A percentile compares a stretch with the other conserved stretches of the same genome.
Evolutionary conservation across 2,888 invertebrate genomes (phyloP).

Genomic region (Agrilus mali): DNA sequence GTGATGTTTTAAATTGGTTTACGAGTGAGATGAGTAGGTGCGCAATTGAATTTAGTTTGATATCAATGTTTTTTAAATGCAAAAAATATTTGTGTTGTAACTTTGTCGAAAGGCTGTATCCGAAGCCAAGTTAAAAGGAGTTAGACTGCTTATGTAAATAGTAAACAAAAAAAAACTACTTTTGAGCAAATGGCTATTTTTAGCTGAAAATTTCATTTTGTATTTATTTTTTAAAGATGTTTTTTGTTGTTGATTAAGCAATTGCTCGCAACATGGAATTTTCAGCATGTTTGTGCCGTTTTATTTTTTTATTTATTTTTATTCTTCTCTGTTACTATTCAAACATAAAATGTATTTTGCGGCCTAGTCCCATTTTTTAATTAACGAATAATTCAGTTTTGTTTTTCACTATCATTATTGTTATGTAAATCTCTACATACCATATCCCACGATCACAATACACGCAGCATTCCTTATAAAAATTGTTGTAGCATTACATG

Average conservation of each 20-base stretch:
- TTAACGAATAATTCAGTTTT: no score
- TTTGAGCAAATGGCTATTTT: constrained; percentile 8
- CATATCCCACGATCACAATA: no score
- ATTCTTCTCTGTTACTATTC: neutral
- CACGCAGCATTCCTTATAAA: no score
- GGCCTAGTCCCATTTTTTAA: no score
- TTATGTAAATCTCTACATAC: no score
- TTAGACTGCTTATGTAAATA: constrained; percentile 19
- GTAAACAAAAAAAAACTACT: constrained; percentile 12
- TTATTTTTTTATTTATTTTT: constrained; percentile 16
- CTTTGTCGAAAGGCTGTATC: constrained; percentile 5
- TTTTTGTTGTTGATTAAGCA: no score
- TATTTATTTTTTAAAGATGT: neutral
- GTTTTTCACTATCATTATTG: no score
- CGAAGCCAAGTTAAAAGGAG: constrained; percentile 14
- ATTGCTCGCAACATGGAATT: constrained; percentile 9
- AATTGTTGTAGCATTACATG: no score
- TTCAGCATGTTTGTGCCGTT: constrained; percentile 17
- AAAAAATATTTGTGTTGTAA: constrained; percentile 6
- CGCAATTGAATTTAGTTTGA: neutral
- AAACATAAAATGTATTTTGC: no score
- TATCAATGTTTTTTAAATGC: neutral
- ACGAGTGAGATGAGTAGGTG: neutral
- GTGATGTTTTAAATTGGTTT: no score
- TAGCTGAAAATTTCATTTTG: constrained; percentile 17